These are phyloP conservation scores for Siderastrea siderea DNA, from an alignment of 92 coral and sea anemone genomes.

Conservation along the genomic window DNA sequence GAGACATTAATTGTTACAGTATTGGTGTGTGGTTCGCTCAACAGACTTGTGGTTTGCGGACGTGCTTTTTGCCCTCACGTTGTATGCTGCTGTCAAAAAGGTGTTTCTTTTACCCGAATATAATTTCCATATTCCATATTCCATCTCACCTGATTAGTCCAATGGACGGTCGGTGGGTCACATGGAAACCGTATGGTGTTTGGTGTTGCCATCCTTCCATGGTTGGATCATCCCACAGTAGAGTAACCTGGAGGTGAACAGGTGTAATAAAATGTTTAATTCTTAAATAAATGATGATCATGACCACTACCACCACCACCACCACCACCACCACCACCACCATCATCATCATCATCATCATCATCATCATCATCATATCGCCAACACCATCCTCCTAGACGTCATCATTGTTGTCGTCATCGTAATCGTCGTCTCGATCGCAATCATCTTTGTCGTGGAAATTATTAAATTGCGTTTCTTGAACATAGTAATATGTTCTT, in stretches of 20 bases:
- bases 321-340: too few species aligned
- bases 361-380: not conserved
- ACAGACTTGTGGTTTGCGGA: too few species aligned
- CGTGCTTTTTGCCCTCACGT: too few species aligned
- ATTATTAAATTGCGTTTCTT: not conserved
- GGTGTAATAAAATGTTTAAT: not conserved
- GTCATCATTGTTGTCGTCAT: not conserved
- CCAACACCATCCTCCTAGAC: not conserved
- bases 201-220: conserved; percentile 96
- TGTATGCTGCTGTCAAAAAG: too few species aligned
- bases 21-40: too few species aligned
- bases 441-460: too few species aligned
- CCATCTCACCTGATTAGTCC: conserved; percentile 87
- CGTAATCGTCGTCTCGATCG: not conserved
- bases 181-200: conserved; percentile 84
- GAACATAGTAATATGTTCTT: too few species aligned
- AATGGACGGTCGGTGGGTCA: conserved; percentile 91
- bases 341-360: not conserved
- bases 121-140: too few species aligned
- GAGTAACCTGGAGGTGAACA: conserved; percentile 68
- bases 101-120: too few species aligned
- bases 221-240: conserved; percentile 93
- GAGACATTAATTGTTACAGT: not conserved
- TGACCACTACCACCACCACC: not conserved
- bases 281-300: not conserved